Conservation (phyloP, 2,113 vertebrate genomes). For the Tragelaphus buxtoni region DNA sequence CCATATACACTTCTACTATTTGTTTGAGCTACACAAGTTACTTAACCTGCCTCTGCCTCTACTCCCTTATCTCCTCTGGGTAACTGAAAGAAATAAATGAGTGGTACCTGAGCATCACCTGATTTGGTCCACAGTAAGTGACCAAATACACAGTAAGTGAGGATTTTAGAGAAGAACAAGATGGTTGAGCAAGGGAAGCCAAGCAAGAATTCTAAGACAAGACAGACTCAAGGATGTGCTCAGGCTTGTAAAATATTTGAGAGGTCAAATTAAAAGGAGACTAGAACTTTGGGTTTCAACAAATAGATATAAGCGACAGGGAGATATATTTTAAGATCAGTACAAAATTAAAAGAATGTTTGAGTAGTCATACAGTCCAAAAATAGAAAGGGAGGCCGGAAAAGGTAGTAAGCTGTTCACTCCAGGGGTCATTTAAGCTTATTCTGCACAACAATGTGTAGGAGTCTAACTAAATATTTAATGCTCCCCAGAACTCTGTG, state of each 20-base stretch:
- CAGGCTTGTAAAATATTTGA: background rate
- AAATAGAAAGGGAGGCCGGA: background rate
- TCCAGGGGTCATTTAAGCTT: background rate
- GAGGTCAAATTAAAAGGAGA: background rate
- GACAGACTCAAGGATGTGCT: background rate
- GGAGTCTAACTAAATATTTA: background rate
- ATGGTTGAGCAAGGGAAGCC: background rate
- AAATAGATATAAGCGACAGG: background rate
- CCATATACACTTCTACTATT: background rate
- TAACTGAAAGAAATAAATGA: background rate
- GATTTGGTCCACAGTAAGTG: background rate
- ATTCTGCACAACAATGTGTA: background rate
- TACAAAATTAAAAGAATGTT: background rate
- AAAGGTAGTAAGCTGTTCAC: background rate
- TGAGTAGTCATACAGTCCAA: background rate
- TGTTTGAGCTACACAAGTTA: background rate
- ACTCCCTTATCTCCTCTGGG: background rate
- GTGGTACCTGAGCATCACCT: background rate
- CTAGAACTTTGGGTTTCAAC: background rate
- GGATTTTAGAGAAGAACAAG: background rate
- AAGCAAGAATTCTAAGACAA: background rate
- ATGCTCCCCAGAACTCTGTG: background rate
- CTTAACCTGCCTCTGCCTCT: background rate
- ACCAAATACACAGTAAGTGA: background rate
- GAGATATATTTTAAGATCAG: background rate